Conservation (phyloP, 2,888 invertebrate species). For the Lordiphosa fenestrarum region DNA sequence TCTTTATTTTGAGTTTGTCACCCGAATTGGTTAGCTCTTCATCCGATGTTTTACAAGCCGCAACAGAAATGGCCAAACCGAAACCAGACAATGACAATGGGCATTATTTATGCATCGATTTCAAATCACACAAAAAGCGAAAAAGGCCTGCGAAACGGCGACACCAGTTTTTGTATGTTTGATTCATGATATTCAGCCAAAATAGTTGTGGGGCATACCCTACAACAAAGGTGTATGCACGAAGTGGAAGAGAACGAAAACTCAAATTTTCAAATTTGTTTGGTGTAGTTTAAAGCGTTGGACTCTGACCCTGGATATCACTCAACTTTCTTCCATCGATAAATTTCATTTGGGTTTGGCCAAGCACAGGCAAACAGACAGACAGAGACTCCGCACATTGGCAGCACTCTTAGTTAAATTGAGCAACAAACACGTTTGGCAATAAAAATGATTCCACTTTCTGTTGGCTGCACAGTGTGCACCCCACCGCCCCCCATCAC, state of each 20-base stretch:
- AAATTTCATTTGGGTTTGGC: constrained; percentile 9
- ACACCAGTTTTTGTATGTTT: constrained; percentile 24
- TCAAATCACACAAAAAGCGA: constrained; percentile 45
- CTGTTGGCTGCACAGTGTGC: constrained; percentile 15
- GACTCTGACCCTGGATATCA: not conserved
- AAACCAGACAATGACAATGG: constrained; percentile 51
- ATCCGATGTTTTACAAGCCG: constrained; percentile 20
- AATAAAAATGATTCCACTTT: constrained; percentile 69
- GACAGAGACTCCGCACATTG: constrained; percentile 38
- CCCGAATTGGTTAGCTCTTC: constrained; percentile 8
- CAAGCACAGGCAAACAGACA: not conserved
- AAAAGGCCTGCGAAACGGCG: constrained; percentile 31
- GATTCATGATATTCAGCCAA: constrained; percentile 37
- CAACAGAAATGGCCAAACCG: constrained; percentile 32
- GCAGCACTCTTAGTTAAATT: constrained; percentile 75
- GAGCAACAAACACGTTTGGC: constrained; percentile 76
- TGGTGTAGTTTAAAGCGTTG: no score
- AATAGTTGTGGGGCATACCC: constrained; percentile 13
- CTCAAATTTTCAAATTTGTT: no score
- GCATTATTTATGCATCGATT: constrained; percentile 69
- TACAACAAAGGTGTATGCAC: no score
- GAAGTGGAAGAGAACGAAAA: no score
- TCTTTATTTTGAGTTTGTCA: constrained; percentile 13
- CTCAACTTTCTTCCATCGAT: constrained; percentile 4
- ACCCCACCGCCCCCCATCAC: not conserved